Evolutionary conservation across 2,888 invertebrate genomes (phyloP).

Genomic region (Agriotes lineatus): DNA sequence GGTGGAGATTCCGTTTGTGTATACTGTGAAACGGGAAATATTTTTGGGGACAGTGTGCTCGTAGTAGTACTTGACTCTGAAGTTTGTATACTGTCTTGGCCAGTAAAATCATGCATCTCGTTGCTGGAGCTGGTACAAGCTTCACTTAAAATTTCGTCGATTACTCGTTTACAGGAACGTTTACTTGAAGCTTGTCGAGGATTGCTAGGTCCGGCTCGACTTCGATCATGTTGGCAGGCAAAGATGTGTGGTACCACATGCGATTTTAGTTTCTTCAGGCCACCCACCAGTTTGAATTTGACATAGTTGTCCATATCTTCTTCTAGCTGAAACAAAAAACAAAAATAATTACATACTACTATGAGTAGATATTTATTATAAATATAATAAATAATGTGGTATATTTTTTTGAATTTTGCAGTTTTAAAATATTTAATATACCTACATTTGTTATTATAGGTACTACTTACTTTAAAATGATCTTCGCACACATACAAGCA

Average conservation of each 20-base stretch:
- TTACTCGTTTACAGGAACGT: background rate
- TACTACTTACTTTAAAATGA: slow-evolving; percentile 23
- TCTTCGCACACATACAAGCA: slow-evolving; percentile 22
- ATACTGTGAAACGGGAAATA: background rate
- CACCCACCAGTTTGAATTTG: slow-evolving; percentile 45
- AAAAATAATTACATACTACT: too few species aligned
- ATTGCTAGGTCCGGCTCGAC: slow-evolving; percentile 25
- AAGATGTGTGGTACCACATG: slow-evolving; percentile 48
- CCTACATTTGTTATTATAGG: too few species aligned
- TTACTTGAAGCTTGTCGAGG: background rate
- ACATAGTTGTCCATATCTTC: slow-evolving; percentile 47
- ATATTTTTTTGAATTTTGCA: too few species aligned
- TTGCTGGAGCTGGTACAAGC: background rate
- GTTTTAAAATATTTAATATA: too few species aligned
- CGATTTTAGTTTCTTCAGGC: slow-evolving; percentile 41
- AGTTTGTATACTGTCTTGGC: background rate
- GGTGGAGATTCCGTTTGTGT: background rate
- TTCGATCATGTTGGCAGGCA: slow-evolving; percentile 45
- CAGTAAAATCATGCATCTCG: background rate
- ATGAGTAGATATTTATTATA: too few species aligned
- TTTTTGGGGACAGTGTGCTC: too few species aligned
- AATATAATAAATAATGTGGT: too few species aligned
- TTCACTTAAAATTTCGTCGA: background rate
- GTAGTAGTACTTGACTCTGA: background rate
- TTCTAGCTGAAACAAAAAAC: slow-evolving; percentile 31